Conservation (phyloP, 2,113 vertebrate genomes). For the Tupaia tana region DNA sequence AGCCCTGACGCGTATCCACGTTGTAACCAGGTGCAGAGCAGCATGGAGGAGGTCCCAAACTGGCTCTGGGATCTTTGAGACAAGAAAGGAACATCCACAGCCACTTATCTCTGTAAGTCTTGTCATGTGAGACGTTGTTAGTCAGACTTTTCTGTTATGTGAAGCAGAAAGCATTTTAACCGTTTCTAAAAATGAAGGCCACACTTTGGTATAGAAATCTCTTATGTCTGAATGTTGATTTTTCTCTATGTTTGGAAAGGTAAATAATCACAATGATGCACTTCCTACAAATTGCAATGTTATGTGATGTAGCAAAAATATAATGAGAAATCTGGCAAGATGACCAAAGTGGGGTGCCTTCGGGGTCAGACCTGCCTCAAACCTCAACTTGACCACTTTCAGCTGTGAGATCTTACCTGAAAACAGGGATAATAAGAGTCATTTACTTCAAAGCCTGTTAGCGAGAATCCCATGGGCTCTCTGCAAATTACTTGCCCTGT, state of each 20-base stretch:
- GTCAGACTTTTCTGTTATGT: not conserved
- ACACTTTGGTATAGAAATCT: not conserved
- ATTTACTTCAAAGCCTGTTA: not conserved
- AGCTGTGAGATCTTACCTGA: not conserved
- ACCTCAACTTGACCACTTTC: not conserved
- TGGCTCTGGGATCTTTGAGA: not conserved
- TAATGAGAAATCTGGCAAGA: not conserved
- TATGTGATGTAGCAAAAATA: not conserved
- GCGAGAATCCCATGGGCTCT: not conserved
- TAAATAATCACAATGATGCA: not conserved
- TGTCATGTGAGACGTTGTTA: not conserved
- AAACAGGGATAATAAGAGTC: not conserved
- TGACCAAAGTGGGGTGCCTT: not conserved
- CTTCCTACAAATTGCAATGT: constrained; percentile 9
- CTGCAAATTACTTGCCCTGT: not conserved
- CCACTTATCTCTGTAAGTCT: not conserved
- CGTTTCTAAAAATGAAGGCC: not conserved
- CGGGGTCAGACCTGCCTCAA: not conserved
- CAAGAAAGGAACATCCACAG: not conserved
- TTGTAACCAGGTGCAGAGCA: not conserved
- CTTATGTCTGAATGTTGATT: not conserved
- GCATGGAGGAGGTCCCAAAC: not conserved
- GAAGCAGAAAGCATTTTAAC: not conserved
- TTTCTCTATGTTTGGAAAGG: not conserved
- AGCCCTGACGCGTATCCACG: not conserved